Evolutionary conservation across 2,888 invertebrate genomes (phyloP), one percentile per base, ranked within the genome.

Genomic region (Spatulosminthurus flaviceps): DNA sequence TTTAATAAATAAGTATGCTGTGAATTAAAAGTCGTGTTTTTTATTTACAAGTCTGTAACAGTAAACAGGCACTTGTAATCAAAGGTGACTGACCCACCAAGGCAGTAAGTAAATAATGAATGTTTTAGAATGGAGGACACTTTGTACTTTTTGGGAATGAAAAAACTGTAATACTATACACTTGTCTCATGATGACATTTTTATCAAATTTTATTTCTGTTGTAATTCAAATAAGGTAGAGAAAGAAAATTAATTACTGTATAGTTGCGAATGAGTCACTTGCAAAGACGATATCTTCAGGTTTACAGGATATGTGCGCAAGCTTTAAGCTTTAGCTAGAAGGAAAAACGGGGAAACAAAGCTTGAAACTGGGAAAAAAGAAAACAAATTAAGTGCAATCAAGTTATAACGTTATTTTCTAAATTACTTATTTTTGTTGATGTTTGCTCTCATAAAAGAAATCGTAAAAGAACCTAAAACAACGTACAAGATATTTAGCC

Each of bases 101-200:
- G 24, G 19, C 67, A 67, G 67, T 28, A n/a, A n/a, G n/a, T n/a
- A 67, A 26, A 67, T 26, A 67, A 67, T 67, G 67, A 67, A 67
- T 67, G 26, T 22, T 34, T 69, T 69, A 29, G 34, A 69, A 60
- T n/a, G 26, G 28, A 26, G 74, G 74, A 74, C 74, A 61, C 74
- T 74, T 74, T 74, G 74, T 61, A 74, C 74, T 74, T 67, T 29
- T 67, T 29, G 29, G 60, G 51, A 43, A 26, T 66, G 66, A 28
- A 26, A 66, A 28, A 26, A 13, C 28, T 28, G 34, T 69, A 67
- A 67, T 29, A 67, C 29, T 67, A 67, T 29, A 67, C 19, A 29
- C 29, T 24, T 72, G n/a, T n/a, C n/a, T n/a, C n/a, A 70, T 72
- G 7, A 51, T 42, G 22, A 51, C 72, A 72, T 71, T 72, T 72